Evolutionary conservation across 2,113 vertebrate species (phyloP).

Genomic region (Piaya cayana): DNA sequence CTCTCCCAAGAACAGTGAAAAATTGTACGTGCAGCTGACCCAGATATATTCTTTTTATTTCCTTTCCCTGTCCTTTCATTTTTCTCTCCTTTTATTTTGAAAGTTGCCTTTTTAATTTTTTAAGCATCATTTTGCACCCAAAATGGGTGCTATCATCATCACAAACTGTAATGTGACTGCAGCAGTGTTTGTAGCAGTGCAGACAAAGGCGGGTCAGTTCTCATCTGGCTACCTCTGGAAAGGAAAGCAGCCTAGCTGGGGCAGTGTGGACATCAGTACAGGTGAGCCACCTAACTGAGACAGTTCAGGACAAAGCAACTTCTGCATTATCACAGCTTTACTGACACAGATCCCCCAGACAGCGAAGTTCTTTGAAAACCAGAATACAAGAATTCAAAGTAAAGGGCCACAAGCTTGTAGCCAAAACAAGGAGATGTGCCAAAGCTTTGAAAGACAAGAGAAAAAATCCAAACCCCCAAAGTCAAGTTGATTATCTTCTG

Average conservation of each 20-base stretch:
- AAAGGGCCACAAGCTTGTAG: neutral
- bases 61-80: neutral
- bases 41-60: neutral
- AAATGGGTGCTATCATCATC: neutral
- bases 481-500: neutral
- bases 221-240: neutral
- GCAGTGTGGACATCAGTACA: neutral
- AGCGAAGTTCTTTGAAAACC: neutral
- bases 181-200: neutral
- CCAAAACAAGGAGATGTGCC: neutral
- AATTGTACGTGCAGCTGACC: neutral
- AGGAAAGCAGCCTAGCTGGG: neutral
- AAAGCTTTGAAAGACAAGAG: neutral
- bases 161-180: neutral
- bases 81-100: neutral
- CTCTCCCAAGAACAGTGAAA: neutral
- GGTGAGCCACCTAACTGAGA: neutral
- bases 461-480: neutral
- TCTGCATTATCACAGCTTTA: neutral
- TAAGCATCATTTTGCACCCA: neutral
- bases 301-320: neutral
- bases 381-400: neutral
- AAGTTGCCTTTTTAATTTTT: neutral
- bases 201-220: neutral
- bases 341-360: accelerated